These are phyloP conservation scores for Heliconius hermathena DNA, from an alignment of 1,140 invertebrate species.

Conservation along the genomic window DNA sequence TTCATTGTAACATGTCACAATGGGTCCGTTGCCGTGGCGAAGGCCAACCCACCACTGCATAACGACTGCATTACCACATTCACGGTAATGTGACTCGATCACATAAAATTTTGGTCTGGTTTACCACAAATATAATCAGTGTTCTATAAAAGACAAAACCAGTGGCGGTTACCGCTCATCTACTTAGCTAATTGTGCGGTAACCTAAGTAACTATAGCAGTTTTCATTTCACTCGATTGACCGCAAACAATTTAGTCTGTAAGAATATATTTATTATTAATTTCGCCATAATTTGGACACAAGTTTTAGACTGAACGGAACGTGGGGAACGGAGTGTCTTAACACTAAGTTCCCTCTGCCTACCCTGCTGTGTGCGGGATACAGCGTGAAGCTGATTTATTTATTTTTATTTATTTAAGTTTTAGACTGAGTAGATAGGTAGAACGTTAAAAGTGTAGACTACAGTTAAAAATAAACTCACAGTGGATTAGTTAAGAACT, in stretches of 20 bases:
- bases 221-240: constrained; percentile 36
- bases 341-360: too few species aligned
- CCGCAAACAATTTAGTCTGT: constrained; percentile 29
- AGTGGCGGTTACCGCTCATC: constrained; percentile 14
- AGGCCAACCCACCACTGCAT: constrained; percentile 72
- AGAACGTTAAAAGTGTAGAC: background rate
- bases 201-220: constrained; percentile 29
- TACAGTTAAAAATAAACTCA: background rate
- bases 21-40: constrained; percentile 75
- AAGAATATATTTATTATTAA: background rate
- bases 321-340: too few species aligned
- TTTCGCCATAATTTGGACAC: background rate
- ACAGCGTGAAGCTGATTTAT: too few species aligned
- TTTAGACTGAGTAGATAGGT: background rate
- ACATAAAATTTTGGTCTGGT: background rate
- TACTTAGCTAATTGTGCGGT: constrained; percentile 36
- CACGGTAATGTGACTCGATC: constrained; percentile 18
- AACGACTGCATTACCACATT: constrained; percentile 70
- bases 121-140: background rate
- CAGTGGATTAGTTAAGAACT: background rate
- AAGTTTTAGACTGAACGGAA: background rate
- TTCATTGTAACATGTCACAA: constrained; percentile 73
- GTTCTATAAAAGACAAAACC: background rate
- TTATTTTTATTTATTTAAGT: too few species aligned
- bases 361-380: too few species aligned